Evolutionary conservation across 1,140 invertebrate genomes (phyloP).

Genomic region (Acromyrmex heyeri): DNA sequence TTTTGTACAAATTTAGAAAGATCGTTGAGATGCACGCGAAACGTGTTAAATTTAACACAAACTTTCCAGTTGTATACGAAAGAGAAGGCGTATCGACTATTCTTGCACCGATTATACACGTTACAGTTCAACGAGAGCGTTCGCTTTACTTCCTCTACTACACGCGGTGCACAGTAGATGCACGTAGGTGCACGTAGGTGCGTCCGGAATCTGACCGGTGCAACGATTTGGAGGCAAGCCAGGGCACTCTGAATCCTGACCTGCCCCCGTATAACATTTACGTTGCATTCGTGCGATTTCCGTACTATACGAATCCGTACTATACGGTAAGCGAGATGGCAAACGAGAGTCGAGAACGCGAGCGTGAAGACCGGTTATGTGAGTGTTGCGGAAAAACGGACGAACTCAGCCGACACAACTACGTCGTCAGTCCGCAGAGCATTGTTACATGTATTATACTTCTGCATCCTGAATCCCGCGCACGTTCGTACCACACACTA

Average conservation of each 20-base stretch:
- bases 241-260: slow-evolving; percentile 67
- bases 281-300: slow-evolving; percentile 32
- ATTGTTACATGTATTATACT: slow-evolving; percentile 12
- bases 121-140: slow-evolving; percentile 27
- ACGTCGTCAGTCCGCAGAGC: neutral
- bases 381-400: slow-evolving; percentile 44
- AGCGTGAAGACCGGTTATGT: slow-evolving; percentile 42
- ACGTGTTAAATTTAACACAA: too few species aligned
- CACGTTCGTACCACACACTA: slow-evolving; percentile 36
- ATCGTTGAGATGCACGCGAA: too few species aligned
- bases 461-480: neutral
- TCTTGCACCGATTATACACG: neutral
- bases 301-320: neutral
- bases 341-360: slow-evolving; percentile 2
- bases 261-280: slow-evolving; percentile 50
- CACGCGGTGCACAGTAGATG: neutral
- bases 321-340: neutral
- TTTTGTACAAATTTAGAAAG: too few species aligned
- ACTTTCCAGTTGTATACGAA: neutral
- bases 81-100: neutral
- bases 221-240: slow-evolving; percentile 73
- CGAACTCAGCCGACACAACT: neutral
- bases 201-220: slow-evolving; percentile 66
- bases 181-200: slow-evolving; percentile 6
- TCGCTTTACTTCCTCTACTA: slow-evolving; percentile 62